These are phyloP conservation scores for Sterna hirundo DNA, from an alignment of 2,113 vertebrate genomes.

Conservation along the genomic window DNA sequence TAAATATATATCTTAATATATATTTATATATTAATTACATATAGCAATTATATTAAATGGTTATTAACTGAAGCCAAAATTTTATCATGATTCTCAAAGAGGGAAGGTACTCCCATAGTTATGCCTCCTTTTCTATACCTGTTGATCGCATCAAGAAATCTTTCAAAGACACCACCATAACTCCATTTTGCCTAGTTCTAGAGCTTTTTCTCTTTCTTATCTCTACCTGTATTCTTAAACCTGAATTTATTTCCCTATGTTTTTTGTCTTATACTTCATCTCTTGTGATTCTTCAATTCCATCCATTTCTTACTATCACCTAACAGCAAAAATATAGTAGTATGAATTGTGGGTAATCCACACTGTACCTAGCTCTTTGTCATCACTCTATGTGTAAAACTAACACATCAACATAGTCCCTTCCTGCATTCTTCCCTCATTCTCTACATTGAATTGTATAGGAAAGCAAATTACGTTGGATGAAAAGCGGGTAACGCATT, in stretches of 20 bases:
- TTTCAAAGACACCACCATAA: not conserved
- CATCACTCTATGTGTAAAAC: not conserved
- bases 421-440: not conserved
- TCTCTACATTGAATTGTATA: not conserved
- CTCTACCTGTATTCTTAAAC: not conserved
- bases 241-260: not conserved
- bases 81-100: not conserved
- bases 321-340: not conserved
- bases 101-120: not conserved
- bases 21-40: not conserved
- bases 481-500: not conserved
- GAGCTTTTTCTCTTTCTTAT: not conserved
- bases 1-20: not conserved
- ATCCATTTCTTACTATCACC: not conserved
- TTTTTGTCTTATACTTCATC: not conserved
- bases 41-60: not conserved
- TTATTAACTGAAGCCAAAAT: not conserved
- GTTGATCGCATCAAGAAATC: not conserved
- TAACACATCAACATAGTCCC: not conserved
- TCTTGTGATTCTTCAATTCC: not conserved
- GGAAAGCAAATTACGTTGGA: accelerated
- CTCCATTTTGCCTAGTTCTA: not conserved
- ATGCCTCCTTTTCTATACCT: not conserved
- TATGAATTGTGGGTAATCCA: not conserved
- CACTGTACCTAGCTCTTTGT: not conserved